Base-by-base conservation (phyloP, 1,140 invertebrate species). In the Eurosta solidaginis region DNA sequence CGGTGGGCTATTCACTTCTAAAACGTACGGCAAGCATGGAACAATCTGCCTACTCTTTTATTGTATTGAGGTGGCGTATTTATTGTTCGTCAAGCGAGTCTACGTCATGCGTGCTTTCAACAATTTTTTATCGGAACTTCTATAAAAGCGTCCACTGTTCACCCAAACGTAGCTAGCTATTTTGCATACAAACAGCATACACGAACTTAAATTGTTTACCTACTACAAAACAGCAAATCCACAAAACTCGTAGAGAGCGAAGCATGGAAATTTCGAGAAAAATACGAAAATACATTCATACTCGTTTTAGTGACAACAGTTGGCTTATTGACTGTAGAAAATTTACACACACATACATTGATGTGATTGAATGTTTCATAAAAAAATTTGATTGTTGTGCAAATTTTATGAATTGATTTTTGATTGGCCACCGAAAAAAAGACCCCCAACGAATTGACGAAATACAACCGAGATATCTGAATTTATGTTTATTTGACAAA, bases 321-420 rank as follows among this genome's bases (percentile, higher is more conserved):
- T 42, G 36, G 0, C 22, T 20, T 40, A 9, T 42, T 68, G 36
- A 68, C 33, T 29, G 40, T 6, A 9, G 27, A 33, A 40, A n/a
- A n/a, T n/a, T n/a, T n/a, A n/a, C n/a, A n/a, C n/a, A n/a, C n/a
- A 40, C 59, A 68, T 9, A 68, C 59, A 68, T 45, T 14, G 17
- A 27, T 36, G 22, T 22, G 10, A 4, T 52, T 25, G 47, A 76
- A 25, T 9, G 25, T 54, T 52, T 52, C n/a, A 40, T 54, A 76
- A 76, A 45, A n/a, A 76, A 76, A 76, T 54, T 76, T 76, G 75
- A 76, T 76, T 54, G 75, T 54, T 76, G 50, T 40, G 29, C 75
- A 52, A 76, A 54, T 76, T 76, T 76, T 76, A 76, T 76, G 75
- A 76, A 76, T 76, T 76, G 75, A 49, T 76, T 54, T 76, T 76